Evolutionary conservation across 2,113 vertebrate genomes (phyloP), one percentile per base, ranked within the genome.

Genomic region (Oreochromis niloticus): DNA sequence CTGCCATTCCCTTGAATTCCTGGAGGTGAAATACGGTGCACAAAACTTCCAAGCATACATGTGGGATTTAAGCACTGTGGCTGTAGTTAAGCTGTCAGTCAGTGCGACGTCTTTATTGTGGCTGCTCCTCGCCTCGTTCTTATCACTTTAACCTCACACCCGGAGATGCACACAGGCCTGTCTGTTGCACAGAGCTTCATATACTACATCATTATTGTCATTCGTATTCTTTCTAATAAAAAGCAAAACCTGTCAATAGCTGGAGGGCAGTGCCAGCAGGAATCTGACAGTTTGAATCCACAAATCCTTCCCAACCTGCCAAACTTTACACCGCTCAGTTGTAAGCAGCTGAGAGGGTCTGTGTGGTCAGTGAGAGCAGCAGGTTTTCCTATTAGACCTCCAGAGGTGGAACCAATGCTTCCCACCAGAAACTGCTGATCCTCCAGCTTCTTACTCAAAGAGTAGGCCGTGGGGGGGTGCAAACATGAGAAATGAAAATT

Each of bases 11-110:
- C 82, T 41, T 11, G 90, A 95, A 96, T 94, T 94, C 94, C 92
- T 93, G 89, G 92, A 91, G 85, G 95, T 97, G 84, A 39, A 96
- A 96, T 96, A 96, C 4, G 85, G 88, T 48, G 81, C 83, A 80
- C 80, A 83, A 93, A 93, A 95, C 96, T 89, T 94, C 92, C 93
- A 94, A 56, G 59, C 82, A 85, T 90, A 93, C 92, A 85, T 46
- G 48, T 89, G 78, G 94, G 96, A 97, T 97, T 95, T 95, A 94
- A 96, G 88, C 86, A 90, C 94, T 91, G 96, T 93, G 97, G 96
- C 94, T 95, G 95, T 93, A 94, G 86, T 89, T 92, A 97, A 96
- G 96, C 97, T 97, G 97, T 94, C 96, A 89, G 96, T 93, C 95
- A 89, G 80, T 5, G 87, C 92, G 95, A 97, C 87, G 84, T 93